phyloP scores from a whole-genome alignment of 2,113 vertebrate species.

The Eudyptes chrysolophus region DNA sequence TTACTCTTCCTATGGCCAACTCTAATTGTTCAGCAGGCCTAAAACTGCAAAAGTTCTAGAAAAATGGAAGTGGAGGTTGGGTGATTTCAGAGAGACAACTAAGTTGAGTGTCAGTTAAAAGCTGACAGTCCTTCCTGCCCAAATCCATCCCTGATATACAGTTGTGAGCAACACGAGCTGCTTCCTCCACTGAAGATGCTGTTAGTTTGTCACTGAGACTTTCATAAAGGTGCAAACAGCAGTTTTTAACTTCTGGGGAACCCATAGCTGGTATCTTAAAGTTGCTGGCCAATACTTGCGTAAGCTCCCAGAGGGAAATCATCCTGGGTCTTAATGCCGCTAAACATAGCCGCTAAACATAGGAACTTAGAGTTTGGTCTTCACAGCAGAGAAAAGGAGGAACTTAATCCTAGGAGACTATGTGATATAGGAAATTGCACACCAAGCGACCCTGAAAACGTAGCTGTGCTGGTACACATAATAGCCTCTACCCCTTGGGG shows the following conservation, averaged over 20 bases:
- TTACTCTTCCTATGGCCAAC: background rate
- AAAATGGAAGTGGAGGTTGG: background rate
- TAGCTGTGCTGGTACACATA: background rate
- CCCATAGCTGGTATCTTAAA: background rate
- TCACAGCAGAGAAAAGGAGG: background rate
- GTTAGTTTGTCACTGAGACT: background rate
- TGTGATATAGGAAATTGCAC: background rate
- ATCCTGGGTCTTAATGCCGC: background rate
- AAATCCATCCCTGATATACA: background rate
- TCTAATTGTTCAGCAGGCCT: background rate
- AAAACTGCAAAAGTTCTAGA: background rate
- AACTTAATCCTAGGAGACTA: background rate
- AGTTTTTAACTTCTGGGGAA: background rate
- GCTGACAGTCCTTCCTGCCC: background rate
- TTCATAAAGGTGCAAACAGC: background rate
- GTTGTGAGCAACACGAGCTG: background rate
- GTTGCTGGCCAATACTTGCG: background rate
- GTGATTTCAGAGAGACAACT: background rate
- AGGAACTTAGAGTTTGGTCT: background rate
- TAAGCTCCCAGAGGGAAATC: background rate
- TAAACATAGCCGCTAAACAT: fast-evolving
- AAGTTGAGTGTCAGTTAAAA: background rate
- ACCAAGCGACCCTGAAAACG: background rate
- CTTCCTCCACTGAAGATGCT: background rate
- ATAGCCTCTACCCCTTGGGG: background rate